Percentiles rank a stretch among this genome's conserved stretches.
Conservation (phyloP, 2,888 invertebrate species). For the Saturnia pavonia region DNA sequence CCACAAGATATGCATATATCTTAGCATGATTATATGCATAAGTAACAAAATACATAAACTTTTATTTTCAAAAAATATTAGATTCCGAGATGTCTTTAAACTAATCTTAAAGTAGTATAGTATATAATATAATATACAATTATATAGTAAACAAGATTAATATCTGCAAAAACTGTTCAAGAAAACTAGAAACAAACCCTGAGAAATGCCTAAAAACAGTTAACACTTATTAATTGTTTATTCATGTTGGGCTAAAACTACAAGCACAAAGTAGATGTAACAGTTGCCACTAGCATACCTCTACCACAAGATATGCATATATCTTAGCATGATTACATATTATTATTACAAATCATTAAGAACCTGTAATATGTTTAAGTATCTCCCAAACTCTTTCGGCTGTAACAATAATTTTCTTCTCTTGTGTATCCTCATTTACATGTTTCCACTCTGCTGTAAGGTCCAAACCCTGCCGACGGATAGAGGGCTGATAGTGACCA, state of each 20-base stretch:
- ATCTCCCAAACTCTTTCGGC: slow-evolving; percentile 99
- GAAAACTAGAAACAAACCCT: no score
- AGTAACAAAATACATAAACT: no score
- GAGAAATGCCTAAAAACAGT: no score
- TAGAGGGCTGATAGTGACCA: slow-evolving; percentile 98
- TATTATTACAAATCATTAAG: slow-evolving; percentile 7
- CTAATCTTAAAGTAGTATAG: not conserved
- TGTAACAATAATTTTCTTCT: slow-evolving; percentile 95
- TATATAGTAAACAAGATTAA: not conserved
- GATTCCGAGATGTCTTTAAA: not conserved
- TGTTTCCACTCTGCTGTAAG: slow-evolving; percentile 99
- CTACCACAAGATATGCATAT: not conserved
- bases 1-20: not conserved
- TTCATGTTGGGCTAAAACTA: no score
- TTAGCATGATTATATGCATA: not conserved
- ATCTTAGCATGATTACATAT: not conserved
- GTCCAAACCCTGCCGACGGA: slow-evolving; percentile 94
- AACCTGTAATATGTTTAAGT: slow-evolving; percentile 92
- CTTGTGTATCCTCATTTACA: slow-evolving; percentile 98
- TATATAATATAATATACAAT: no score
- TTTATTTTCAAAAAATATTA: no score
- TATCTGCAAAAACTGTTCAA: not conserved
- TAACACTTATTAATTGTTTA: no score
- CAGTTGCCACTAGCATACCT: not conserved
- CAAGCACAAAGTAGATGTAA: not conserved